Conservation (phyloP, 2,797 vertebrate species). For the Bryconaethiops microstoma region DNA sequence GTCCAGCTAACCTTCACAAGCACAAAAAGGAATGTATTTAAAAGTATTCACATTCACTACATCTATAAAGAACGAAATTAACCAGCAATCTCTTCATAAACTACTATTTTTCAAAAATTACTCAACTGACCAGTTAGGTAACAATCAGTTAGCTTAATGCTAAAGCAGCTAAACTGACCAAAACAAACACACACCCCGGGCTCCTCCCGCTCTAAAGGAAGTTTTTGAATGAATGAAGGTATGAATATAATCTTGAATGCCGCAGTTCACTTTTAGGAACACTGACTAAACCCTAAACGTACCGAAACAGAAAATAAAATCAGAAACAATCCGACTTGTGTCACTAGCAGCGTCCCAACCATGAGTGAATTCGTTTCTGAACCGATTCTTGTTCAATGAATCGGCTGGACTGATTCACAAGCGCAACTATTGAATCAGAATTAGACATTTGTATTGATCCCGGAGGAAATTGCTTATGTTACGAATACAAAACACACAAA, state of each 20-base stretch:
- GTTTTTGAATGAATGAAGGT: not conserved
- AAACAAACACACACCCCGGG: not conserved
- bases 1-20: not conserved
- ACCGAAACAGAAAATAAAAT: not conserved
- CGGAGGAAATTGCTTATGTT: not conserved
- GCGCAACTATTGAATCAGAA: no score
- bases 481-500: not conserved
- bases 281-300: not conserved
- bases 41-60: not conserved
- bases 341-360: not conserved
- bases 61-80: no score
- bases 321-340: not conserved
- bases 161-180: constrained; percentile 25
- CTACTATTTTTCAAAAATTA: not conserved
- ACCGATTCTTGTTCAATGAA: not conserved
- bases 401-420: not conserved
- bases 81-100: not conserved
- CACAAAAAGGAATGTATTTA: not conserved
- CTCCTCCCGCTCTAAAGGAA: not conserved
- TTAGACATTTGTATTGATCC: no score
- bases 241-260: not conserved
- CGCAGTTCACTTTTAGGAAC: not conserved
- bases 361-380: not conserved
- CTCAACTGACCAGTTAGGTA: not conserved
- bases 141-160: constrained; percentile 17